These are phyloP conservation scores for Melieria omissa DNA, from an alignment of 2,888 invertebrate genomes.

Conservation along the genomic window DNA sequence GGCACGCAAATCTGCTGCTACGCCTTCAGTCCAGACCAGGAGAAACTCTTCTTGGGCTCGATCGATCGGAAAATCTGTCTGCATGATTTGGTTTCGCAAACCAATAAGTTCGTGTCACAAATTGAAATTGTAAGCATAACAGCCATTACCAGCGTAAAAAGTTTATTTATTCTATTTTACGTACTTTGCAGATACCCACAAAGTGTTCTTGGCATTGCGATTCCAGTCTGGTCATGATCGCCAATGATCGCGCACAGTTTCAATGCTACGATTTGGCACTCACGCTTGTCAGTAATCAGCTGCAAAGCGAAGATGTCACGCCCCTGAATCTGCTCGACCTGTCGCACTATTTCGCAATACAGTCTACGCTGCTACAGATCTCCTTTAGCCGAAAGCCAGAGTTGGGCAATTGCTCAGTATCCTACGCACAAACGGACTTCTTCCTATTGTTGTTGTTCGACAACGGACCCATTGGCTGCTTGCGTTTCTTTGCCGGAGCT, in stretches of 20 bases:
- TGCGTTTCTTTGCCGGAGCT: slow-evolving; percentile 70
- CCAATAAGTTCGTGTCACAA: slow-evolving; percentile 77
- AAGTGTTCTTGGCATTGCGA: slow-evolving; percentile 78
- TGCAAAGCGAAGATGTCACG: slow-evolving; percentile 74
- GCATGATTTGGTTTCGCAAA: slow-evolving; percentile 79
- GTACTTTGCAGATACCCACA: slow-evolving; percentile 71
- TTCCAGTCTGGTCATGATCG: slow-evolving; percentile 75
- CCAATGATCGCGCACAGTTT: slow-evolving; percentile 78
- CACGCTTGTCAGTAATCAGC: slow-evolving; percentile 74
- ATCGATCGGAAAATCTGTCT: slow-evolving; percentile 86
- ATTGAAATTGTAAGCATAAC: slow-evolving; percentile 79
- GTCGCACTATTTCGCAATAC: slow-evolving; percentile 68
- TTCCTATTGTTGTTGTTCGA: slow-evolving; percentile 72
- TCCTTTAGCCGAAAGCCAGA: slow-evolving; percentile 72
- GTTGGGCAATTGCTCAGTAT: slow-evolving; percentile 56
- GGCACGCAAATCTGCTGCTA: slow-evolving; percentile 77
- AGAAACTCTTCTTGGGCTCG: slow-evolving; percentile 82
- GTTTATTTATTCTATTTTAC: background rate
- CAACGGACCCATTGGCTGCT: slow-evolving; percentile 72
- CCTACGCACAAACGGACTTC: slow-evolving; percentile 69
- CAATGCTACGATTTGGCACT: slow-evolving; percentile 82
- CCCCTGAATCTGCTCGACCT: slow-evolving; percentile 74
- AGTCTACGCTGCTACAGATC: slow-evolving; percentile 70
- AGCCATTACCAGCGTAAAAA: background rate
- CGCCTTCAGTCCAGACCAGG: slow-evolving; percentile 77